Evolutionary conservation across 2,888 invertebrate genomes (phyloP).

Genomic region (Meandrusa payeni): DNA sequence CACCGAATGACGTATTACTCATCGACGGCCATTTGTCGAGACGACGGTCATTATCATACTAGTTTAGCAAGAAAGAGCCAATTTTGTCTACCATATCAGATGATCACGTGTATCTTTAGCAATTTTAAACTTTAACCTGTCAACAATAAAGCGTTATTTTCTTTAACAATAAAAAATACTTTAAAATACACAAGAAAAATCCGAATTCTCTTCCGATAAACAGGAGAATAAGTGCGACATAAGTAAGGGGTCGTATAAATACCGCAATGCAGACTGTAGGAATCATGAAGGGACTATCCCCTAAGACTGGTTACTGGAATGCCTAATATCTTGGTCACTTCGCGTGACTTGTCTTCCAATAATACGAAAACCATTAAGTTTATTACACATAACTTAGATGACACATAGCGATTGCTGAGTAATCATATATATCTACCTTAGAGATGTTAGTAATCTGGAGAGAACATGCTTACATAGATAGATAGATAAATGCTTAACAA

Average conservation of each 20-base stretch:
- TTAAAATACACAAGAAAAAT: too few species aligned
- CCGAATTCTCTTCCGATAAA: constrained; percentile 8
- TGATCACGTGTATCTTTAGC: constrained; percentile 1
- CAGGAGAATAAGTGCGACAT: neutral
- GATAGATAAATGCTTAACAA: too few species aligned
- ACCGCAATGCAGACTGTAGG: neutral
- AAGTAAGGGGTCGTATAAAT: constrained; percentile 2
- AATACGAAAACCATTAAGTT: constrained; percentile 7
- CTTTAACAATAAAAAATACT: neutral
- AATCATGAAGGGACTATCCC: constrained; percentile 15
- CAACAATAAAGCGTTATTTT: neutral
- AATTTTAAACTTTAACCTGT: constrained; percentile 4
- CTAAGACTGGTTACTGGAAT: constrained; percentile 4
- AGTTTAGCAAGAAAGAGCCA: constrained; percentile 38
- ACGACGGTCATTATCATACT: constrained; percentile 37
- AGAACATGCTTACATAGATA: too few species aligned
- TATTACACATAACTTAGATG: constrained; percentile 8
- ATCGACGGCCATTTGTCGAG: constrained; percentile 36
- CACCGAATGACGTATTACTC: constrained; percentile 29
- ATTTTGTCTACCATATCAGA: constrained; percentile 4
- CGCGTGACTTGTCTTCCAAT: neutral
- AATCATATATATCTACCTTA: too few species aligned
- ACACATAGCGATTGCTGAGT: neutral
- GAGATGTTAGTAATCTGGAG: too few species aligned
- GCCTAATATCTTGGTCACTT: constrained; percentile 3